Base-by-base conservation (phyloP, 2,888 invertebrate species). In the Drepana falcataria region DNA sequence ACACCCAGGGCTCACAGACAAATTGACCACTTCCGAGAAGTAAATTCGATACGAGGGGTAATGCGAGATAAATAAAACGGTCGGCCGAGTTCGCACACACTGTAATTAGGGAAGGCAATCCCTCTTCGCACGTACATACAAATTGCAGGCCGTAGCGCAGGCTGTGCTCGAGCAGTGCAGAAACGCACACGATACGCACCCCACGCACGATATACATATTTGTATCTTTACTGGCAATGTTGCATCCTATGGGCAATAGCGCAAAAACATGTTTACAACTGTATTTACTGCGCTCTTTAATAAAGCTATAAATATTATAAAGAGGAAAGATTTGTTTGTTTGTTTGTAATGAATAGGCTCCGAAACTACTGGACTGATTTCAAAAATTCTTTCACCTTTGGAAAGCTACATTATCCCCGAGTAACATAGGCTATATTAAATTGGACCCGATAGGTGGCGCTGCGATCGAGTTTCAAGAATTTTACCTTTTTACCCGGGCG, bases 91-190 rank as follows among this genome's bases (percentile, higher is more conserved):
- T 64, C 65, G 67, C 67, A 63, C 65, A 66, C 60, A 63, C 69
- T 61, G 67, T 81, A 87, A 88, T 89, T 86, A 87, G 71, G 79
- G 71, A 66, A 81, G 76, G 82, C 81, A 79, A 83, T 80, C 78
- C 79, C 73, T 78, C 69, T 83, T 85, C 80, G 83, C 89, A 87
- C 89, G 87, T 89, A 87, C 84, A 78, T 66, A 80, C 79, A 88
- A 89, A 90, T 90, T 89, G 83, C 85, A 65, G 73, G 73, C 76
- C 73, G 73, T 71, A 71, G 73, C 61, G 70, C 69, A 65, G 70
- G 60, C 58, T 61, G 62, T 58, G 58, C 63, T 57, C 56, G 66
- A 5, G 35, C 52, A 34, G 35, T 7, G 61, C 68, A 68, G 61
- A 64, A 65, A 65, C 62, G 33, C 53, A 57, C 54, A 57, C 60